Evolutionary conservation across 2,888 invertebrate species (phyloP), one percentile per base, ranked within the genome.

Genomic region (Cheilosia vernalis): DNA sequence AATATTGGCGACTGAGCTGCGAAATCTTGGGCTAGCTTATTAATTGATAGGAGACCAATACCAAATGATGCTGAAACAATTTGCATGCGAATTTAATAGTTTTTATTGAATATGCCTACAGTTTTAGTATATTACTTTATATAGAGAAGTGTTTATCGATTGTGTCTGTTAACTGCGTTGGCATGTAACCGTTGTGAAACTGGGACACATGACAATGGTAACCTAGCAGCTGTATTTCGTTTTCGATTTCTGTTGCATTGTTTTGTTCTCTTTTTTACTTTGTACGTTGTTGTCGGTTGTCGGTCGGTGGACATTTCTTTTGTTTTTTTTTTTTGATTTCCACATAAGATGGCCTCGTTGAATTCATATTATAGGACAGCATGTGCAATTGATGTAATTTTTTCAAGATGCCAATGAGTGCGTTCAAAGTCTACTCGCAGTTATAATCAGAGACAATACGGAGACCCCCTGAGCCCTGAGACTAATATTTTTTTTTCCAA

Each of bases 1-100:
- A 81, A 33, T 27, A 74, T 74, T 74, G 74, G 63, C 69, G 30
- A 27, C 27, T 69, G 69, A 61, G 64, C 76, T 69, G 60, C 51
- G 64, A 17, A 19, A 47, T 47, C 0, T 47, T 19, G 47, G 7
- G 19, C 27, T 19, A 4, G 24, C 19, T 13, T 13, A 42, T 55
- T 40, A 47, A 19, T 60, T 9, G 40, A 42, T 55, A 64, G 37
- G 27, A 51, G 44, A 30, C 44, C 21, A 60, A 51, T 37, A 30
- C 44, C 21, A 60, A 58, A 44, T 44, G 19, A 60, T 67, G 33
- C 61, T 55, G 44, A 49, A 60, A 53, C 66, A 60, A 60, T 66
- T 72, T 66, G 53, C 24, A 37, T 51, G 19, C 4, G 2, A 37
- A 37, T 10, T 37, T 13, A 10, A 13, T 13, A 3, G 10, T 13